Conservation (phyloP, 2,797 vertebrate genomes). For the Sphenopsis melanotis region DNA sequence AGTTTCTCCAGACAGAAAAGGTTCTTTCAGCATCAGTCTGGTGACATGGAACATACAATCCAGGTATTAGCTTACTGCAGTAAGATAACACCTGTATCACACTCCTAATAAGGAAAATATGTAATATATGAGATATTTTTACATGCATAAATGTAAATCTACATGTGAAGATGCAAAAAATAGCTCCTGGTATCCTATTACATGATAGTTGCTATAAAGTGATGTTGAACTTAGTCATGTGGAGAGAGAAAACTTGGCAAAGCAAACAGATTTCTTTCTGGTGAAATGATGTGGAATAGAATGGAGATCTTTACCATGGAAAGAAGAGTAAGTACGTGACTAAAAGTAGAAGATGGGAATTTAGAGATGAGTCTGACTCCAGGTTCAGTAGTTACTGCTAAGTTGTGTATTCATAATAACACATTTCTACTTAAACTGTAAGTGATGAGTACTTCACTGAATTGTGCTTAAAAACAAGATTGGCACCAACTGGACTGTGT, state of each 20-base stretch:
- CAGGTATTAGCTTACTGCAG: not conserved
- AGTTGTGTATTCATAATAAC: not conserved
- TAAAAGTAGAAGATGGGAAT: not conserved
- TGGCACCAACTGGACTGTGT: not conserved
- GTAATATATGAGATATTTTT: not conserved
- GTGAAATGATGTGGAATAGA: not conserved
- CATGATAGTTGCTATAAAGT: not conserved
- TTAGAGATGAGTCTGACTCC: not conserved
- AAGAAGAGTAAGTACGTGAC: rapidly evolving
- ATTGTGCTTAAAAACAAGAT: not conserved
- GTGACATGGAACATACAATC: not conserved
- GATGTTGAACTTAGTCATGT: not conserved
- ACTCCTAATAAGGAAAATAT: not conserved
- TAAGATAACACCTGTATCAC: not conserved
- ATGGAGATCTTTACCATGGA: not conserved
- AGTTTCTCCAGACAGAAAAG: not conserved
- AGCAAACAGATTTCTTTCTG: not conserved
- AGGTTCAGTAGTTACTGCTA: not conserved
- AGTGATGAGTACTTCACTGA: not conserved
- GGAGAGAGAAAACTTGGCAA: not conserved
- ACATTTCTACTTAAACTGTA: not conserved
- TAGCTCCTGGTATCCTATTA: not conserved
- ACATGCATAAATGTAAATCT: not conserved
- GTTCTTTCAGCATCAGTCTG: not conserved
- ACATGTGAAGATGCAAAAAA: not conserved